Conservation (phyloP, 2,797 vertebrate genomes). For the Gila robusta region DNA sequence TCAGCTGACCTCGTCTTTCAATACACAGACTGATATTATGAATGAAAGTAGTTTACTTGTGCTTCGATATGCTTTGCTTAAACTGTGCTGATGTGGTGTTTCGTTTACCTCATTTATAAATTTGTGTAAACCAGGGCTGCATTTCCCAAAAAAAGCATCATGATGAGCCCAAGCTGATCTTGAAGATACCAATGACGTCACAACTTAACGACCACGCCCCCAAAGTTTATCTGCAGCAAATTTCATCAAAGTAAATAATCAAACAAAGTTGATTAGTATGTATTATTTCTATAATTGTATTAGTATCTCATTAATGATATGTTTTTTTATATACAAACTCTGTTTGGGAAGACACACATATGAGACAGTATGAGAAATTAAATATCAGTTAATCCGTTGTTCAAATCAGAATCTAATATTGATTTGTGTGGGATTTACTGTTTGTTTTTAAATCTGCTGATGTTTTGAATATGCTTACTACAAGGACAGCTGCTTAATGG, state of each 20-base stretch:
- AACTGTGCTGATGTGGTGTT: not conserved
- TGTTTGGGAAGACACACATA: not conserved
- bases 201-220: not conserved
- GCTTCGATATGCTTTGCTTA: not conserved
- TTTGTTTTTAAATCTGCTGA: not conserved
- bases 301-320: not conserved
- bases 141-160: not conserved
- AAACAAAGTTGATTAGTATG: not conserved
- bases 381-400: not conserved
- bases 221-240: not conserved
- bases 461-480: not conserved
- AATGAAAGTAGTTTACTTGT: not conserved
- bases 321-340: not conserved
- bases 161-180: not conserved
- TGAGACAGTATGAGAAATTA: not conserved
- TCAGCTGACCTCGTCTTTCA: constrained; percentile 5
- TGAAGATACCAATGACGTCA: not conserved
- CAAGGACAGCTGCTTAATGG: not conserved
- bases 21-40: not conserved
- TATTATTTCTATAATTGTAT: not conserved
- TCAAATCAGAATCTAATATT: not conserved
- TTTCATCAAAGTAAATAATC: not conserved
- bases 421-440: not conserved
- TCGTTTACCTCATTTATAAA: not conserved
- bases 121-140: not conserved